Percentiles rank a stretch among this genome's conserved stretches.
Evolutionary conservation across 2,113 vertebrate species (phyloP).

Genomic region (Cardinalis cardinalis): DNA sequence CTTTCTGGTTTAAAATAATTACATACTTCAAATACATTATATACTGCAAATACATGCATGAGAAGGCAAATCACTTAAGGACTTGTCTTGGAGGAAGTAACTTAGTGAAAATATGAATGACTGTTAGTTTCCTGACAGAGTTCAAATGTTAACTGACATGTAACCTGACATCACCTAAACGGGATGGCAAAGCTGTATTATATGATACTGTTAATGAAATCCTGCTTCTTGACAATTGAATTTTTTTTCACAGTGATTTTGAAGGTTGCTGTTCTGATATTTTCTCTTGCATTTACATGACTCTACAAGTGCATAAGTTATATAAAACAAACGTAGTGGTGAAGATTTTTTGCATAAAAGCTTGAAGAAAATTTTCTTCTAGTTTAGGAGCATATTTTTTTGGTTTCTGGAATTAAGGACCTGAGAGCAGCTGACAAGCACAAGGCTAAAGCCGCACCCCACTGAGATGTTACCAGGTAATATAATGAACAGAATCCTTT

Average conservation of each 20-base stretch:
- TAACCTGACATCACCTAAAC: neutral
- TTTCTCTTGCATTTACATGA: neutral
- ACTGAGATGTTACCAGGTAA: neutral
- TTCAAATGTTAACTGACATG: neutral
- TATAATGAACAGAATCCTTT: neutral
- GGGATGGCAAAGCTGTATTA: neutral
- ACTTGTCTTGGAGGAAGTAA: neutral
- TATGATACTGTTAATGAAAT: neutral
- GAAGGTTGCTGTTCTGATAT: neutral
- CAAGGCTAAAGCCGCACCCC: neutral
- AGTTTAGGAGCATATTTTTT: neutral
- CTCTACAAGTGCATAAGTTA: neutral
- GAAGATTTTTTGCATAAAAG: neutral
- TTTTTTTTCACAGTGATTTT: neutral
- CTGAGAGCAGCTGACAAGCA: neutral
- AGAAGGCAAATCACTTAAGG: neutral
- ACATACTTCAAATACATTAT: neutral
- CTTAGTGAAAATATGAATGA: neutral
- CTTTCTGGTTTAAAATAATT: constrained; percentile 14
- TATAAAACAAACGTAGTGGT: neutral
- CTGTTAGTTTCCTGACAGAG: neutral
- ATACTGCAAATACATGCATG: neutral
- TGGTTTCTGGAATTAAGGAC: neutral
- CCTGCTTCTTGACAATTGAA: neutral
- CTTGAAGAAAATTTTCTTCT: neutral